Conservation (phyloP, 2,888 invertebrate species). For the Agrypnus murinus region DNA sequence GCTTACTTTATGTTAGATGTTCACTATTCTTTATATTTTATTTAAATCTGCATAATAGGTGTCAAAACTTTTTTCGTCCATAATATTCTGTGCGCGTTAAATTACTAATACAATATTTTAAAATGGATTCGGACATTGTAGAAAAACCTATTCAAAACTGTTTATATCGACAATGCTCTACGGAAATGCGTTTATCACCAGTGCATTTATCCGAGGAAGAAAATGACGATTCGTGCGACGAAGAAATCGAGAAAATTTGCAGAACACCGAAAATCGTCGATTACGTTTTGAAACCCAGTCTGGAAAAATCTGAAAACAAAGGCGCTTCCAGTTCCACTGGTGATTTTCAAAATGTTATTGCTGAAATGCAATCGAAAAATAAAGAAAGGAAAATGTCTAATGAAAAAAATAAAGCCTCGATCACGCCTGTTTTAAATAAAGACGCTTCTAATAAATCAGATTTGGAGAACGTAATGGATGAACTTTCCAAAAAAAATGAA, state of each 20-base stretch:
- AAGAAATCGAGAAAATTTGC: constrained; percentile 45
- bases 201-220: constrained; percentile 57
- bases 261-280: constrained; percentile 54
- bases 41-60: too few relatives aligned
- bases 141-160: constrained; percentile 61
- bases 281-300: constrained; percentile 49
- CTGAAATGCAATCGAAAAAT: background rate
- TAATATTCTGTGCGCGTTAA: too few relatives aligned
- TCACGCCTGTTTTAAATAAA: too few relatives aligned
- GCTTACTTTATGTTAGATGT: background rate
- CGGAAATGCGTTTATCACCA: constrained; percentile 63
- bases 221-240: constrained; percentile 45
- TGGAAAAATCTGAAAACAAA: background rate
- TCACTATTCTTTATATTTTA: too few relatives aligned
- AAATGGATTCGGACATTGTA: constrained; percentile 57
- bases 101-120: too few relatives aligned
- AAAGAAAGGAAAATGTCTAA: background rate
- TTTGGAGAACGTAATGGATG: too few relatives aligned
- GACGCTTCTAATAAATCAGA: too few relatives aligned
- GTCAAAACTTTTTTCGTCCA: too few relatives aligned
- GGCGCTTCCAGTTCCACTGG: background rate
- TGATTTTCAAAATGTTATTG: background rate
- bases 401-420: background rate
- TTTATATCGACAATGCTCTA: constrained; percentile 64
- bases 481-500: too few relatives aligned